A percentile compares a stretch with the other conserved stretches of the same genome.
phyloP scores from a whole-genome alignment of 2,113 vertebrate genomes.

The Vidua chalybeata region DNA sequence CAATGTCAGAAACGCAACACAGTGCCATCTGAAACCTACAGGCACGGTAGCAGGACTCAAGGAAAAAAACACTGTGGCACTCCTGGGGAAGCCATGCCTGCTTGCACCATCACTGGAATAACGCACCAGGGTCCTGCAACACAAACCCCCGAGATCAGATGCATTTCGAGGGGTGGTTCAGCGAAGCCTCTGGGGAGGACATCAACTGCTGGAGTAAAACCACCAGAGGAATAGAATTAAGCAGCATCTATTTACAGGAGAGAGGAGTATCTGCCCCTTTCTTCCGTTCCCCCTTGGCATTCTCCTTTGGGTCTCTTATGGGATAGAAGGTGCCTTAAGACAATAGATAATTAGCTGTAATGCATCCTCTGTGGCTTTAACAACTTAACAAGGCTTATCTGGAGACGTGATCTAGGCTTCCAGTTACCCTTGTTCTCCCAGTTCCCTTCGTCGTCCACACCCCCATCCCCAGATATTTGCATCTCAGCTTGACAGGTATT shows the following conservation, averaged over 20 bases:
- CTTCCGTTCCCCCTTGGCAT: background rate
- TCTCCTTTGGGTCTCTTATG: background rate
- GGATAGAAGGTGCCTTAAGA: background rate
- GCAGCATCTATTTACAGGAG: background rate
- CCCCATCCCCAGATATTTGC: background rate
- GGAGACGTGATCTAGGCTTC: background rate
- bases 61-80: background rate
- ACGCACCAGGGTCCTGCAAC: background rate
- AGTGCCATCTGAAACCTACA: constrained; percentile 32
- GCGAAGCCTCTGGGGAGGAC: background rate
- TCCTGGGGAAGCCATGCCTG: background rate
- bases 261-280: background rate
- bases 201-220: background rate
- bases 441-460: background rate
- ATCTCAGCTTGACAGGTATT: constrained; percentile 3
- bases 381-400: constrained; percentile 32
- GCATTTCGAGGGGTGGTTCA: background rate
- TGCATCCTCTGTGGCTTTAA: background rate
- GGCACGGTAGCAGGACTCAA: background rate
- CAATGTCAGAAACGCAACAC: constrained; percentile 32
- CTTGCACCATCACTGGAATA: background rate
- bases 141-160: background rate
- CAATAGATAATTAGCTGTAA: constrained; percentile 11
- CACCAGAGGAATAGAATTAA: background rate
- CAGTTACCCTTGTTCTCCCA: constrained; percentile 55